A percentile compares a stretch with the other conserved stretches of the same genome.
phyloP scores from a whole-genome alignment of 1,140 invertebrate genomes.

The Neuroterus valhalla region DNA sequence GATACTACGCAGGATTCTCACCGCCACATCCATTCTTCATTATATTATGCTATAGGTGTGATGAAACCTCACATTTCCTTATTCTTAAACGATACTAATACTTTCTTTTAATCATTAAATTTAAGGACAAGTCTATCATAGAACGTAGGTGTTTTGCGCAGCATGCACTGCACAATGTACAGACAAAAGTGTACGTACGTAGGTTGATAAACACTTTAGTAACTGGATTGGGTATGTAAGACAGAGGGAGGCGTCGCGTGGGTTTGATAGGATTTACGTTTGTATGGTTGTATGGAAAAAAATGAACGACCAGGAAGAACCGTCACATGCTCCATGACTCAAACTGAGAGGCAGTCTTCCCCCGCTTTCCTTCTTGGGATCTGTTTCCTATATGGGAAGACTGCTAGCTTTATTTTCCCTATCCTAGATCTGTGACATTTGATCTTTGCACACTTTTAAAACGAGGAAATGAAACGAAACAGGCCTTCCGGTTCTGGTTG shows the following conservation, averaged over 20 bases:
- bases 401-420: not conserved
- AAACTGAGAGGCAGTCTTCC: constrained; percentile 20
- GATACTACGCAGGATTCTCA: no score
- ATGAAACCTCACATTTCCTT: no score
- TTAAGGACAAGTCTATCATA: no score
- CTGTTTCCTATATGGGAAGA: not conserved
- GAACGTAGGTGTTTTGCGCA: not conserved
- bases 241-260: constrained; percentile 17
- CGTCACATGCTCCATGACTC: constrained; percentile 18
- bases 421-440: constrained; percentile 2
- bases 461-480: no score
- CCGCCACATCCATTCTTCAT: no score
- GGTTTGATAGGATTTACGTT: constrained; percentile 19
- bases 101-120: no score
- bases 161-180: not conserved
- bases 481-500: no score
- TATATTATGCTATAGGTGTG: no score
- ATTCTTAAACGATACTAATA: no score
- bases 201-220: constrained; percentile 15
- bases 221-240: constrained; percentile 23
- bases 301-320: constrained; percentile 28
- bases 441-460: not conserved
- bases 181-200: constrained; percentile 2
- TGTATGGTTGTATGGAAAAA: constrained; percentile 8
- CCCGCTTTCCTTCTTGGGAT: constrained; percentile 18